A percentile compares a stretch with the other conserved stretches of the same genome.
Conservation (phyloP, 2,888 invertebrate genomes). For the Pasiphila rectangulata region DNA sequence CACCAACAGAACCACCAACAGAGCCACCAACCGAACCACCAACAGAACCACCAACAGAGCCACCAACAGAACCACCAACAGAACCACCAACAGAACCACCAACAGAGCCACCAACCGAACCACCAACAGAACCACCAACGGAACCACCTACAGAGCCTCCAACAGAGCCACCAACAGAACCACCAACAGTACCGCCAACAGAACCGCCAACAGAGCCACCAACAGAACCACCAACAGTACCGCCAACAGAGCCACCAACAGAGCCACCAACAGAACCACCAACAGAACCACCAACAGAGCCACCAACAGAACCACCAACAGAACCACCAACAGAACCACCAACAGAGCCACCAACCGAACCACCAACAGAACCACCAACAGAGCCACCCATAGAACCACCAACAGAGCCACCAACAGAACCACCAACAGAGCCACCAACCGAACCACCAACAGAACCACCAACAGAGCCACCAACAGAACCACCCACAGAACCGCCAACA, state of each 20-base stretch:
- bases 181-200: neutral
- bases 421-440: conserved; percentile 5
- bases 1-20: neutral
- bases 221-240: conserved; percentile 1
- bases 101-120: conserved; percentile 1
- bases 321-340: conserved; percentile 11
- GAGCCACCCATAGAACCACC: neutral
- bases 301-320: conserved; percentile 6
- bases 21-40: neutral
- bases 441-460: conserved; percentile 11
- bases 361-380: neutral
- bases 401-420: too few relatives aligned
- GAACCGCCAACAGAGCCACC: too few relatives aligned
- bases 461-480: neutral
- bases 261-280: conserved; percentile 4
- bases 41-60: neutral
- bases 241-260: neutral
- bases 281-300: conserved; percentile 1
- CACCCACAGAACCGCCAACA: conserved; percentile 3
- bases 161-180: conserved; percentile 1
- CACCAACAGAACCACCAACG: neutral
- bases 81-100: conserved; percentile 1
- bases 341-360: neutral
- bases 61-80: conserved; percentile 1
- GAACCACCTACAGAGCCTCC: too few relatives aligned